Evolutionary conservation across 37 sponge, comb jelly and placozoan species (phyloP).

Genomic region (Cladorhizidae sp.): DNA sequence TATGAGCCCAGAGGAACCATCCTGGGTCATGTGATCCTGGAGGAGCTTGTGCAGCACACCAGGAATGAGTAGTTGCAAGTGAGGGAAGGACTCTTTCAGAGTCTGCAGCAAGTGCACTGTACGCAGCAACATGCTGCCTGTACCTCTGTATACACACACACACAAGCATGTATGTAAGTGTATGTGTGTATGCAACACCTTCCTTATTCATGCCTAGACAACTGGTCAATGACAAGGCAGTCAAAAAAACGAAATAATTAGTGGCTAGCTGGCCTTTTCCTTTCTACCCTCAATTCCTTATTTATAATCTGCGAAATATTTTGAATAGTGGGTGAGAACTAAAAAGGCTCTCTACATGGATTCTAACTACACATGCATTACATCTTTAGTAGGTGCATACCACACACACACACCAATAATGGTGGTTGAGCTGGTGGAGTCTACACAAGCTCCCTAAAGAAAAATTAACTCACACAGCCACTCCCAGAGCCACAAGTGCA

Average conservation of each 20-base stretch:
- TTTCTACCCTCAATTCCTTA: too few relatives aligned
- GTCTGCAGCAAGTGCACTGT: slow-evolving; percentile 68
- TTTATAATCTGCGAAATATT: too few relatives aligned
- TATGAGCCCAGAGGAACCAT: slow-evolving; percentile 40
- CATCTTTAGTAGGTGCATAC: too few relatives aligned
- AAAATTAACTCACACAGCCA: slow-evolving; percentile 73
- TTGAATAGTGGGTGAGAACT: too few relatives aligned
- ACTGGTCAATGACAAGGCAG: too few relatives aligned
- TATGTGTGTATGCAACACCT: background rate
- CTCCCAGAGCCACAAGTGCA: slow-evolving; percentile 75
- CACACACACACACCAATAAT: too few relatives aligned
- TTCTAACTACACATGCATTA: too few relatives aligned
- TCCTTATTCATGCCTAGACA: too few relatives aligned
- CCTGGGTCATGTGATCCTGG: slow-evolving; percentile 27
- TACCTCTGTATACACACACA: slow-evolving; percentile 47
- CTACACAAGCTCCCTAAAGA: background rate
- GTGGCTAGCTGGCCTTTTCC: too few relatives aligned
- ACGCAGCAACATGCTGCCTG: slow-evolving; percentile 55
- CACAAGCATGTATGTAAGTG: background rate
- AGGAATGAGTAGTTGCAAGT: slow-evolving; percentile 45
- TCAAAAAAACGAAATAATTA: too few relatives aligned
- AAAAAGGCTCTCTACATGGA: too few relatives aligned
- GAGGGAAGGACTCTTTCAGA: slow-evolving; percentile 21
- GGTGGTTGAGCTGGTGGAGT: background rate
- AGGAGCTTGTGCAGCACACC: slow-evolving; percentile 50